Percentiles rank a stretch among this genome's conserved stretches.
Evolutionary conservation across 2,888 invertebrate genomes (phyloP).

Genomic region (Tachina fera): DNA sequence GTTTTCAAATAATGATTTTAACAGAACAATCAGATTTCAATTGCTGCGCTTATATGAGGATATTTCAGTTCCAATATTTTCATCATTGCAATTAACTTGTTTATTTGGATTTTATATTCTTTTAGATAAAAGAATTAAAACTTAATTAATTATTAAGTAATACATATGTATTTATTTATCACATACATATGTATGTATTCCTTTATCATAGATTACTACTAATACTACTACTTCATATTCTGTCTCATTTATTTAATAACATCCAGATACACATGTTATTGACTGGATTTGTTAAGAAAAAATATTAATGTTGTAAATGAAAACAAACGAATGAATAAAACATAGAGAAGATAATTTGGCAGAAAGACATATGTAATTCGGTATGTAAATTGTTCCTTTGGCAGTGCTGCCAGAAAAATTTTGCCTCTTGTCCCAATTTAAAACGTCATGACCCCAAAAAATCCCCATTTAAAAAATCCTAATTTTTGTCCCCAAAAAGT

Average conservation of each 20-base stretch:
- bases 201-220: too few relatives aligned
- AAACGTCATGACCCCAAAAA: too few relatives aligned
- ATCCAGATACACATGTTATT: slow-evolving; percentile 56
- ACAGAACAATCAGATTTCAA: neutral
- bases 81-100: slow-evolving; percentile 6
- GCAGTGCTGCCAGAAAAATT: too few relatives aligned
- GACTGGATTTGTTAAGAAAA: slow-evolving; percentile 55
- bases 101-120: slow-evolving; percentile 9
- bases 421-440: too few relatives aligned
- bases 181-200: too few relatives aligned
- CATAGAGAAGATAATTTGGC: slow-evolving; percentile 9
- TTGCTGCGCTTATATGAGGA: neutral
- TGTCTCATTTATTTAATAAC: slow-evolving; percentile 45
- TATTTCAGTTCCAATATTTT: slow-evolving; percentile 30
- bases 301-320: slow-evolving; percentile 42
- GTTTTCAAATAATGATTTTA: neutral
- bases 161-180: neutral
- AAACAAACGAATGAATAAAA: slow-evolving; percentile 52
- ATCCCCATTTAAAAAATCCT: too few relatives aligned
- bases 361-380: neutral
- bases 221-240: too few relatives aligned
- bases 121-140: slow-evolving; percentile 7
- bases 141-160: too few relatives aligned
- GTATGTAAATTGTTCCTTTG: neutral
- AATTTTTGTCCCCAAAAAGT: too few relatives aligned